Evolutionary conservation across 2,113 vertebrate species (phyloP).

Genomic region (Condylura cristata): DNA sequence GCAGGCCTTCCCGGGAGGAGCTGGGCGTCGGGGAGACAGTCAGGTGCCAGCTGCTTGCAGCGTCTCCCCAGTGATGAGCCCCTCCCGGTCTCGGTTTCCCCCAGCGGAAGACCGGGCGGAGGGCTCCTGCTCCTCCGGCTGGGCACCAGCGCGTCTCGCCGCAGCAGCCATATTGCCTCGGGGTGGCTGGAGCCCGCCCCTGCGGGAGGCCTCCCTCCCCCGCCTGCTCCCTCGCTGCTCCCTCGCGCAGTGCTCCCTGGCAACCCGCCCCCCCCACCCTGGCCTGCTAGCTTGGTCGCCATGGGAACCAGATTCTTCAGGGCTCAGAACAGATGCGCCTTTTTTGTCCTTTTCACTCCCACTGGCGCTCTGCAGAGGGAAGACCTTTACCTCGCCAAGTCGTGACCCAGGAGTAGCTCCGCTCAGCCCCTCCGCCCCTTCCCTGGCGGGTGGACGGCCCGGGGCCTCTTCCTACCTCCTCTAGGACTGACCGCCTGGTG

Average conservation of each 20-base stretch:
- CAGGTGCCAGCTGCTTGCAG: slow-evolving; percentile 19
- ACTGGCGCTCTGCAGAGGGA: background rate
- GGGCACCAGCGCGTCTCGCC: slow-evolving; percentile 6
- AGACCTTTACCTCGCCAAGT: background rate
- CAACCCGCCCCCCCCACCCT: slow-evolving; percentile 15
- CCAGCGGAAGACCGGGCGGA: background rate
- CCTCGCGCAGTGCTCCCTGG: slow-evolving; percentile 54
- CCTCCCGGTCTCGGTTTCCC: slow-evolving; percentile 27
- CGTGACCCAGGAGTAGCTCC: background rate
- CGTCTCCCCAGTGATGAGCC: background rate
- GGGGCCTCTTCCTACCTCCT: background rate
- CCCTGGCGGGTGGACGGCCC: too few relatives aligned
- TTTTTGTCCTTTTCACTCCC: slow-evolving; percentile 63
- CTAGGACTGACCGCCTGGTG: background rate
- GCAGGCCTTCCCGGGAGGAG: background rate
- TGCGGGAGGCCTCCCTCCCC: slow-evolving; percentile 48
- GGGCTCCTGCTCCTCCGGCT: background rate
- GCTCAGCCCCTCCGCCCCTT: background rate
- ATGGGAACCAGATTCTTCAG: slow-evolving; percentile 75
- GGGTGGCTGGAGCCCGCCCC: slow-evolving; percentile 22
- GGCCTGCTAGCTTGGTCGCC: slow-evolving; percentile 58
- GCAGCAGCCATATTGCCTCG: slow-evolving; percentile 70
- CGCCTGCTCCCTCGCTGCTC: slow-evolving; percentile 5
- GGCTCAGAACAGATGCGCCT: slow-evolving; percentile 59
- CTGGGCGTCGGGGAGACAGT: background rate